A percentile compares a stretch with the other conserved stretches of the same genome.
Evolutionary conservation across 2,797 vertebrate genomes (phyloP).

Genomic region (Sternarchorhynchus goeldii): DNA sequence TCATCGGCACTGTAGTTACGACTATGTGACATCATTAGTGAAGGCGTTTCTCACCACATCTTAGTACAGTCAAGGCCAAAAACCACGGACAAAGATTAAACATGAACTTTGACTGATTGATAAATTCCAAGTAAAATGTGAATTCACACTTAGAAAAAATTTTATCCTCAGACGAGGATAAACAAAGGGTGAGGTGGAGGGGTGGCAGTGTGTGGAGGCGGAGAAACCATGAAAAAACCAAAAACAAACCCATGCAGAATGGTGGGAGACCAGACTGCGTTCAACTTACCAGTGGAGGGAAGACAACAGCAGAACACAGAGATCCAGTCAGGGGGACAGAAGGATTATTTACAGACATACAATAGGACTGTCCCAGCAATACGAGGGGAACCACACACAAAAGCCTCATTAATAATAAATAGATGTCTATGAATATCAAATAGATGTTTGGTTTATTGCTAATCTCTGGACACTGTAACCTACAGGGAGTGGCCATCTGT

Average conservation of each 20-base stretch:
- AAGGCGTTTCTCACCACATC: too few species aligned
- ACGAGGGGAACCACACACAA: constrained; percentile 15
- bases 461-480: constrained; percentile 28
- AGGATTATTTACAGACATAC: constrained; percentile 35
- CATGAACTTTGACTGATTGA: too few species aligned
- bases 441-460: constrained; percentile 28
- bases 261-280: constrained; percentile 45
- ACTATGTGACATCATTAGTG: too few species aligned
- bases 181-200: too few species aligned
- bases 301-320: constrained; percentile 48
- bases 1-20: too few species aligned
- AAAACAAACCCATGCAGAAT: constrained; percentile 46
- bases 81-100: too few species aligned
- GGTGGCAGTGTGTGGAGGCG: not conserved
- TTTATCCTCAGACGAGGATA: too few species aligned
- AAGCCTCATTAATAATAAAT: constrained; percentile 39
- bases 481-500: constrained; percentile 37
- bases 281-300: constrained; percentile 57
- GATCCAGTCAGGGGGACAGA: constrained; percentile 48
- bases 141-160: too few species aligned
- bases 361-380: constrained; percentile 22
- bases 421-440: constrained; percentile 29
- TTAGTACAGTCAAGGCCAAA: too few species aligned
- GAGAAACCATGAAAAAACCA: not conserved
- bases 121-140: too few species aligned